Evolutionary conservation across 1,140 invertebrate genomes (phyloP), one percentile per base, ranked within the genome.

Genomic region (Megalopta genalis): DNA sequence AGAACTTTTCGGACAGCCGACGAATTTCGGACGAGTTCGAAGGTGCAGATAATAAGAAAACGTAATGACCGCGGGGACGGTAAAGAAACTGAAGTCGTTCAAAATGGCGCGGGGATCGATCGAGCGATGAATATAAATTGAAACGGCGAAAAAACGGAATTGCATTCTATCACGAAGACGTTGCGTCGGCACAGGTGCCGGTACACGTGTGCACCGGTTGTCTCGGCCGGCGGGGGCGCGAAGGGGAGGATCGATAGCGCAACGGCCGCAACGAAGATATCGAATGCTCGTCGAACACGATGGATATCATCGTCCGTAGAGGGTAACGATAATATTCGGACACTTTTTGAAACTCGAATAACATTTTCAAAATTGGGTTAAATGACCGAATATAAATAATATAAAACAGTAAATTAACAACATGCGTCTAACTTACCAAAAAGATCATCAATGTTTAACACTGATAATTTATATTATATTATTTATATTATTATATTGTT

Each of bases 181-280:
- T 49, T 73, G 39, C 39, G 37, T 42, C 42, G 57, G 39, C 69
- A 72, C 57, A 72, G 69, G 54, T 72, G 69, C 57, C 39, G 18
- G 54, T 42, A 62, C 57, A 72, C 59, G 59, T 32, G 25, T 73
- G 42, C 39, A 73, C 60, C 18, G 57, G n/a, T 73, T 73, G 39
- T 62, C 62, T 27, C 18, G 70, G 94, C 6, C 8, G 10, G 49
- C 12, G 49, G 49, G 14, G 10, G 49, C 12, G 49, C 1, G 10
- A 4, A 52, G 49, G 49, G 3, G 54, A 91, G 49, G 94, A 94
- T 76, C 94, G 93, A 88, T 94, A 94, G 82, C 93, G 94, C 94
- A 92, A 21, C 89, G 87, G 77, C 64, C 82, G 16, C 69, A 78
- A 83, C 66, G 25, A 52, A 57, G 67, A 49, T 69, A 54, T 54